Conservation (phyloP, 2,888 invertebrate genomes). For the Cephus rjabovi region DNA sequence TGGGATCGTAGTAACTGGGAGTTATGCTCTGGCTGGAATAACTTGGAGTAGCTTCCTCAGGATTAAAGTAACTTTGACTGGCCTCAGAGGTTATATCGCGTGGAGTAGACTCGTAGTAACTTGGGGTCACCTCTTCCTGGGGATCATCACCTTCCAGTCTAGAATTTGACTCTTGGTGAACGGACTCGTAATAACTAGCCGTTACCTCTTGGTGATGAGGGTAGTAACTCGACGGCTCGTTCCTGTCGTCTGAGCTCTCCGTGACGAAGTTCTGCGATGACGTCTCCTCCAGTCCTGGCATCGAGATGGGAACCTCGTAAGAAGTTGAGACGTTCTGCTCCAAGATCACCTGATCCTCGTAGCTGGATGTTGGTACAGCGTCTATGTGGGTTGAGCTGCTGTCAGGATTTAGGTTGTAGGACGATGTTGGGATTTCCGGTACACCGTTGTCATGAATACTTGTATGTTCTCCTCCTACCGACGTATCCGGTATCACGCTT, state of each 20-base stretch:
- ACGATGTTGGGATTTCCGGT: conserved; percentile 61
- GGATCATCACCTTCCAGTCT: conserved; percentile 48
- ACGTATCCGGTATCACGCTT: conserved; percentile 56
- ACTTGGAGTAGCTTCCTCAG: conserved; percentile 53
- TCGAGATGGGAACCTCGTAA: conserved; percentile 58
- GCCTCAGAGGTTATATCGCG: conserved; percentile 49
- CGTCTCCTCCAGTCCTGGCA: conserved; percentile 57
- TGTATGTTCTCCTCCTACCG: conserved; percentile 51
- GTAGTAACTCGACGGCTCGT: conserved; percentile 59
- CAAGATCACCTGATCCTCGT: conserved; percentile 55
- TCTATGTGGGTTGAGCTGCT: conserved; percentile 54
- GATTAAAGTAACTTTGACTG: conserved; percentile 58
- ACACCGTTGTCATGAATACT: conserved; percentile 61
- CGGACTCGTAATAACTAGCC: conserved; percentile 54
- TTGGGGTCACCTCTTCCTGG: conserved; percentile 55
- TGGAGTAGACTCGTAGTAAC: conserved; percentile 53
- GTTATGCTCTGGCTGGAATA: conserved; percentile 54
- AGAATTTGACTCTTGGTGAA: conserved; percentile 49
- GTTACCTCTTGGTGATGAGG: conserved; percentile 50
- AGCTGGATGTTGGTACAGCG: conserved; percentile 58
- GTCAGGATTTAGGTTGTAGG: conserved; percentile 60
- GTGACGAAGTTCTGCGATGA: conserved; percentile 59
- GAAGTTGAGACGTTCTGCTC: conserved; percentile 63
- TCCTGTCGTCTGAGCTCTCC: conserved; percentile 54
- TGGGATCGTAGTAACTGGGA: conserved; percentile 55